Evolutionary conservation across 2,113 vertebrate genomes (phyloP).

Genomic region (Psittacara wagleri): DNA sequence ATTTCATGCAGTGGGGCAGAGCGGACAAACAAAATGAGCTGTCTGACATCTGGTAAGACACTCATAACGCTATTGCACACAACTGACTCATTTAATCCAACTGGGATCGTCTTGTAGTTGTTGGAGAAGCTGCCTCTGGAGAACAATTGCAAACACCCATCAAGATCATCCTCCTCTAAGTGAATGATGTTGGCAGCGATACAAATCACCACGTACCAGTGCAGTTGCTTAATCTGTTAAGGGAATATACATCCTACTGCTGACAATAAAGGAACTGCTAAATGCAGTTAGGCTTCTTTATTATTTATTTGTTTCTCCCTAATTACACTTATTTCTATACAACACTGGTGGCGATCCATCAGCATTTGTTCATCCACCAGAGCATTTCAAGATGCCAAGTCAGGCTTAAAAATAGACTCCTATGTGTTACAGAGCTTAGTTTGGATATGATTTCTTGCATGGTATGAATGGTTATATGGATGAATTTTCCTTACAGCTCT

Average conservation of each 20-base stretch:
- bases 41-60: not conserved
- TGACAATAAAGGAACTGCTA: not conserved
- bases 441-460: not conserved
- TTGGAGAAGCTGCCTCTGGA: not conserved
- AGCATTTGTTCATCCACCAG: constrained; percentile 1
- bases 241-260: not conserved
- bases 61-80: not conserved
- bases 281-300: not conserved
- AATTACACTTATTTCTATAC: constrained; percentile 15
- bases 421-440: not conserved
- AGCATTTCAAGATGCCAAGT: not conserved
- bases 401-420: constrained; percentile 28
- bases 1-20: not conserved
- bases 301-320: constrained; percentile 27
- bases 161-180: not conserved
- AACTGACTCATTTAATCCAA: not conserved
- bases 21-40: not conserved
- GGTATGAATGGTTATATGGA: not conserved
- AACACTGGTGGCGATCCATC: not conserved
- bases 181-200: not conserved
- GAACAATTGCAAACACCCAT: not conserved
- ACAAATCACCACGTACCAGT: not conserved
- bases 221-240: not conserved
- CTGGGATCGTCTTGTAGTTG: not conserved
- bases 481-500: constrained; percentile 9